phyloP scores from a whole-genome alignment of 2,113 vertebrate species.

The Charadrius vociferus region DNA sequence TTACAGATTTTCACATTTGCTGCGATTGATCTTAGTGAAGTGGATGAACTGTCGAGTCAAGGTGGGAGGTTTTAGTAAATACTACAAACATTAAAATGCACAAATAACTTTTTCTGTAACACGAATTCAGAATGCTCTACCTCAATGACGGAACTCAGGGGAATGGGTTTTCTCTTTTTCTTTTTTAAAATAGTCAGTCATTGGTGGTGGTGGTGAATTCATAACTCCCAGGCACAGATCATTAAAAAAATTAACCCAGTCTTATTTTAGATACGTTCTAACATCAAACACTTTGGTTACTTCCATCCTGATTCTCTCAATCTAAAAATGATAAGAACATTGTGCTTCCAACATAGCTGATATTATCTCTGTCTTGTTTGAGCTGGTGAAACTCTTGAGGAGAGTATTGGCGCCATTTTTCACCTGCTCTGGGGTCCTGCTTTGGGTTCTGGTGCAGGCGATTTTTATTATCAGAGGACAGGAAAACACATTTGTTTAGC shows the following conservation, averaged over 20 bases:
- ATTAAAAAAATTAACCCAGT: neutral
- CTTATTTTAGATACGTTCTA: neutral
- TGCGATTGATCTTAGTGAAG: neutral
- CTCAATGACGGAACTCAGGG: neutral
- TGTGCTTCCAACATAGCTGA: neutral
- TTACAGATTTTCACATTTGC: neutral
- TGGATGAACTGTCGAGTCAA: neutral
- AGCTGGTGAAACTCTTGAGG: neutral
- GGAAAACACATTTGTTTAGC: neutral
- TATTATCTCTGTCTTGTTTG: neutral
- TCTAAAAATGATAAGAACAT: neutral
- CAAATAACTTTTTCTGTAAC: neutral
- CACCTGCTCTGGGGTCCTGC: neutral
- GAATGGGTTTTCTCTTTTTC: neutral
- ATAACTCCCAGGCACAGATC: neutral
- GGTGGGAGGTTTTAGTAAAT: neutral
- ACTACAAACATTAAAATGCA: neutral
- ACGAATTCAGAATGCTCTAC: neutral
- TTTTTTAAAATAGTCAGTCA: neutral
- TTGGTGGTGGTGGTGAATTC: neutral
- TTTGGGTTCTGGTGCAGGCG: neutral
- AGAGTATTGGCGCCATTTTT: neutral
- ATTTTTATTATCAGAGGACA: neutral
- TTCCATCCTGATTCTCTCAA: neutral
- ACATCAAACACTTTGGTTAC: neutral